Evolutionary conservation across 2,888 invertebrate genomes (phyloP).

Genomic region (Acholoe squamosa): DNA sequence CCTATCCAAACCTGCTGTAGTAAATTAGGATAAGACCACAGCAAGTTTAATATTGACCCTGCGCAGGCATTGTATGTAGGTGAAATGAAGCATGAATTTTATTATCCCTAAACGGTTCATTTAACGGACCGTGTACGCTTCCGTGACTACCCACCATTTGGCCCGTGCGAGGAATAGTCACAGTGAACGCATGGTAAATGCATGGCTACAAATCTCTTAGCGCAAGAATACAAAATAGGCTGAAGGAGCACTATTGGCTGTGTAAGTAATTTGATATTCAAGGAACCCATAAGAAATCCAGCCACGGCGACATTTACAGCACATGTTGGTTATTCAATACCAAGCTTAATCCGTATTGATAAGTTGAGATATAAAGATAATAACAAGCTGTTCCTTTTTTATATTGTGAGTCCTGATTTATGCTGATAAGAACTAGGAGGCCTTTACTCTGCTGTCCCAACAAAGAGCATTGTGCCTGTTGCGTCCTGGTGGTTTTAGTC

Average conservation of each 20-base stretch:
- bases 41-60: not conserved
- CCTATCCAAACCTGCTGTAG: not conserved
- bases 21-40: not conserved
- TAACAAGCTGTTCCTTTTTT: not conserved
- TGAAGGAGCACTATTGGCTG: not conserved
- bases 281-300: not conserved
- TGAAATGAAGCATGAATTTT: not conserved
- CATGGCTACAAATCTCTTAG: not conserved
- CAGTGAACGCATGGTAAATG: not conserved
- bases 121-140: not conserved
- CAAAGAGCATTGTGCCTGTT: slow-evolving; percentile 46
- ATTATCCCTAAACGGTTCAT: slow-evolving; percentile 19
- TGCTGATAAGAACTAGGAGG: not conserved
- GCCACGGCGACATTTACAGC: not conserved
- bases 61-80: not conserved
- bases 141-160: not conserved
- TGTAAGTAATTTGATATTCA: not conserved
- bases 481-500: not conserved
- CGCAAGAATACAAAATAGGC: not conserved
- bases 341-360: not conserved
- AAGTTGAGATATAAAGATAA: slow-evolving; percentile 1
- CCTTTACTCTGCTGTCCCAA: not conserved
- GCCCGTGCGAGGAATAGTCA: not conserved
- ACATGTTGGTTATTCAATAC: slow-evolving; percentile 8
- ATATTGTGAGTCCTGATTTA: not conserved